These are phyloP conservation scores for Limnephilus rhombicus DNA, from an alignment of 2,888 invertebrate species.

Conservation along the genomic window DNA sequence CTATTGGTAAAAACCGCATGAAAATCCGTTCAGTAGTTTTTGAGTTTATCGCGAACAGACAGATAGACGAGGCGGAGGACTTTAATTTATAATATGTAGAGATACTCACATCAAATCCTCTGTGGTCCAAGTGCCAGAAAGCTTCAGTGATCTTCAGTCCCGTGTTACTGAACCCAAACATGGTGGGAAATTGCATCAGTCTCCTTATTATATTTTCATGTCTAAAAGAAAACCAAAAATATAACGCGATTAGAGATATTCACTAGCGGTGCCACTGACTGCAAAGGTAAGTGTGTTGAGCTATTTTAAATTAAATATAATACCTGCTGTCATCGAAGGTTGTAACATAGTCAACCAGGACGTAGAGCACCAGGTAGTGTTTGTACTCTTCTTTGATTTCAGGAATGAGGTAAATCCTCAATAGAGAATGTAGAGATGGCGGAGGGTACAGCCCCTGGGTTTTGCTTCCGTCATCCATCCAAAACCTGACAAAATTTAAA, in stretches of 20 bases:
- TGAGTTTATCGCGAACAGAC: no score
- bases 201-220: constrained; percentile 82
- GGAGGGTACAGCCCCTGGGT: constrained; percentile 87
- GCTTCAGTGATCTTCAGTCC: constrained; percentile 89
- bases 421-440: constrained; percentile 86
- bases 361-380: constrained; percentile 88
- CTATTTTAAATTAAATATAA: constrained; percentile 57
- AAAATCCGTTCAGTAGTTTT: no score
- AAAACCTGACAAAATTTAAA: constrained; percentile 73
- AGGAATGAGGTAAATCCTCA: constrained; percentile 86
- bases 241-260: background rate
- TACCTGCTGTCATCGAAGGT: constrained; percentile 80
- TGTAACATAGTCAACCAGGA: constrained; percentile 89
- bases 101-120: constrained; percentile 84
- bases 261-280: background rate
- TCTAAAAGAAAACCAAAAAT: constrained; percentile 68
- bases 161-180: constrained; percentile 86
- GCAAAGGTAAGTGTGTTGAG: background rate
- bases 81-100: no score
- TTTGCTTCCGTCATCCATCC: constrained; percentile 82
- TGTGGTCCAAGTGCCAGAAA: constrained; percentile 94
- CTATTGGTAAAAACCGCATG: no score
- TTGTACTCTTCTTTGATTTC: constrained; percentile 83
- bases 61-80: no score
- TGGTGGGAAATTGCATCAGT: constrained; percentile 87